Conservation (phyloP, 2,888 invertebrate genomes). For the Harpalus rubripes region DNA sequence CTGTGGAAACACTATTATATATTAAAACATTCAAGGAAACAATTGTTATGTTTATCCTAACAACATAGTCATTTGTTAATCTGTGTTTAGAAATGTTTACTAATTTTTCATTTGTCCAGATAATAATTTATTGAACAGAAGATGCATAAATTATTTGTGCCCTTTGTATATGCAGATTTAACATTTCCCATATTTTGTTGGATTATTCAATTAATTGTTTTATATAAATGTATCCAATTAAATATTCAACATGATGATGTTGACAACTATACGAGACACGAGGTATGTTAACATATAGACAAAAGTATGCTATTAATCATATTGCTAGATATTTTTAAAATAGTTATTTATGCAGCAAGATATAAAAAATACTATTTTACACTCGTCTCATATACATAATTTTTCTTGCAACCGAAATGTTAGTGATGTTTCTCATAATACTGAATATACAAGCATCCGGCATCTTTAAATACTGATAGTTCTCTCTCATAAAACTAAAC, state of each 20-base stretch:
- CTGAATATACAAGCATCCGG: too few species aligned
- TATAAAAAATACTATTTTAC: too few species aligned
- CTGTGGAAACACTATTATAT: neutral
- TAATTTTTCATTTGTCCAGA: constrained; percentile 38
- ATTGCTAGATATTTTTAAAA: too few species aligned
- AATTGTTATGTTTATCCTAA: constrained; percentile 23
- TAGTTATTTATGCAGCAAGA: too few species aligned
- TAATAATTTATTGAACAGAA: constrained; percentile 18
- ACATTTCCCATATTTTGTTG: neutral
- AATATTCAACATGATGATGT: neutral
- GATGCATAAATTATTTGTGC: constrained; percentile 19
- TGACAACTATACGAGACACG: neutral
- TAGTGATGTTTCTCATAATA: too few species aligned
- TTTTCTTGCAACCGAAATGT: too few species aligned
- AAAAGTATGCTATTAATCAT: too few species aligned
- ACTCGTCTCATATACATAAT: too few species aligned
- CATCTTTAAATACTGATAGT: too few species aligned
- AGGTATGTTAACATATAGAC: too few species aligned
- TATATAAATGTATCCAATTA: too few species aligned
- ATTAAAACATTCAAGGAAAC: constrained; percentile 21
- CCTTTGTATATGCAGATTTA: constrained; percentile 22
- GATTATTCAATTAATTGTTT: neutral
- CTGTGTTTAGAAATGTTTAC: constrained; percentile 35
- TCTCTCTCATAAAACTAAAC: too few species aligned
- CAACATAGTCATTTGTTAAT: constrained; percentile 31